These are phyloP conservation scores for Alentia gelatinosa DNA, from an alignment of 2,888 invertebrate genomes.

Conservation along the genomic window DNA sequence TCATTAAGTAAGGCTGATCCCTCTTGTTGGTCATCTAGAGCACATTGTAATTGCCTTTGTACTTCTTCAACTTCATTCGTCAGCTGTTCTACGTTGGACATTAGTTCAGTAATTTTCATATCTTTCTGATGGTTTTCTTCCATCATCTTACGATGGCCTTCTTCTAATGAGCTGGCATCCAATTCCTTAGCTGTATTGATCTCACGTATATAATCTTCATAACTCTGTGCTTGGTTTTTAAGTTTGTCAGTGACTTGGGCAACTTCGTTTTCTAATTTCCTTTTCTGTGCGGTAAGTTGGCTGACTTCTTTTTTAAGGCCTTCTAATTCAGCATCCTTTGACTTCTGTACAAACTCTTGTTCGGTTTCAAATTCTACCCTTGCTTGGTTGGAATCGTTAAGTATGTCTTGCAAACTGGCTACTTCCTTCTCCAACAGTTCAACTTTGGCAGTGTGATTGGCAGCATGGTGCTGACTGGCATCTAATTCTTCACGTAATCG, in stretches of 20 bases:
- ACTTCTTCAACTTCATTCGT: conserved; percentile 64
- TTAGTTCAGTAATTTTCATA: conserved; percentile 64
- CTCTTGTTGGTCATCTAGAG: conserved; percentile 64
- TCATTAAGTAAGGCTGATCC: conserved; percentile 60
- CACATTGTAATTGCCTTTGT: conserved; percentile 65
- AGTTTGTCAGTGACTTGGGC: neutral
- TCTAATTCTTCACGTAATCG: neutral
- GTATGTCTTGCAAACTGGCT: neutral
- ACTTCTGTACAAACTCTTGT: neutral
- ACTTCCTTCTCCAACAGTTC: neutral
- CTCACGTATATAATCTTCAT: conserved; percentile 69
- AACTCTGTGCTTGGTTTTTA: conserved; percentile 65
- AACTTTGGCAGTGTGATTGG: neutral
- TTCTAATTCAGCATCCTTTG: neutral
- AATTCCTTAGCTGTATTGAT: conserved; percentile 65
- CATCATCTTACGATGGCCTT: conserved; percentile 66
- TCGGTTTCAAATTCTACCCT: neutral
- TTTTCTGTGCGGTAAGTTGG: neutral
- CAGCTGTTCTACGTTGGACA: conserved; percentile 63
- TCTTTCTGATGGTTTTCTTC: conserved; percentile 66
- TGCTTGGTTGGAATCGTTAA: neutral
- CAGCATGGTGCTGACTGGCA: neutral
- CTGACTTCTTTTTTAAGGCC: neutral
- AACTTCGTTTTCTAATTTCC: neutral
- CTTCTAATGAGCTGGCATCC: conserved; percentile 65